phyloP scores from a whole-genome alignment of 2,113 vertebrate species.

The Chlorodrepanis virens region DNA sequence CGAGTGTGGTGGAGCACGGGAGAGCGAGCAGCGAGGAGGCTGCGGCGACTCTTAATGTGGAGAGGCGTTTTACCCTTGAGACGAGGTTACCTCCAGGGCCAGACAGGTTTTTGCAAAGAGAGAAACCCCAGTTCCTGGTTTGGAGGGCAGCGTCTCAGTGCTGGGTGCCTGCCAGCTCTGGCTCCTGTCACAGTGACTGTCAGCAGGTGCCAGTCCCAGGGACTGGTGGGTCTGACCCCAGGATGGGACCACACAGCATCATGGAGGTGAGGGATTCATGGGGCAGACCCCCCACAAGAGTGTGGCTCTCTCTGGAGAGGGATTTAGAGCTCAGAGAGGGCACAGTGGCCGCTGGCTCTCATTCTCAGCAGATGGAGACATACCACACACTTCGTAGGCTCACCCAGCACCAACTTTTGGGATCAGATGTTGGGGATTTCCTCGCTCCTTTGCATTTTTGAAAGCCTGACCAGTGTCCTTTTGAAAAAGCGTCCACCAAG shows the following conservation, averaged over 20 bases:
- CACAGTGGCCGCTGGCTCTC: neutral
- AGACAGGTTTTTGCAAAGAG: neutral
- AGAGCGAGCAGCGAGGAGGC: neutral
- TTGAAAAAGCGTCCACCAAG: fast-evolving
- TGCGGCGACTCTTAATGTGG: neutral
- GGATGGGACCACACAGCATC: neutral
- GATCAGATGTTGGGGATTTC: neutral
- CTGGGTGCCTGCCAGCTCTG: neutral
- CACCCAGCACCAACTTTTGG: neutral
- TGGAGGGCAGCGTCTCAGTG: neutral
- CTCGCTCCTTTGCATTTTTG: neutral
- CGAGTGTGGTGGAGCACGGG: neutral
- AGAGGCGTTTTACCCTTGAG: slow-evolving; percentile 3
- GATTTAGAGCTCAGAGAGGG: neutral
- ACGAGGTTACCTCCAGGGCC: neutral
- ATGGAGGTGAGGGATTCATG: neutral
- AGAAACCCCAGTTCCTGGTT: neutral
- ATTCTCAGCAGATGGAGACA: slow-evolving; percentile 48
- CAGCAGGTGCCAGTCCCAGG: neutral
- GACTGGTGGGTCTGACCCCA: neutral
- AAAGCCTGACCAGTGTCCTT: neutral
- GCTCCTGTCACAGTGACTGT: fast-evolving
- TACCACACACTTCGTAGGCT: slow-evolving; percentile 7
- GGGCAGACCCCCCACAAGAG: neutral
- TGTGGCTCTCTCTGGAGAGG: neutral